Base-by-base conservation (phyloP, 2,113 vertebrate species). In the Odocoileus hemionus region DNA sequence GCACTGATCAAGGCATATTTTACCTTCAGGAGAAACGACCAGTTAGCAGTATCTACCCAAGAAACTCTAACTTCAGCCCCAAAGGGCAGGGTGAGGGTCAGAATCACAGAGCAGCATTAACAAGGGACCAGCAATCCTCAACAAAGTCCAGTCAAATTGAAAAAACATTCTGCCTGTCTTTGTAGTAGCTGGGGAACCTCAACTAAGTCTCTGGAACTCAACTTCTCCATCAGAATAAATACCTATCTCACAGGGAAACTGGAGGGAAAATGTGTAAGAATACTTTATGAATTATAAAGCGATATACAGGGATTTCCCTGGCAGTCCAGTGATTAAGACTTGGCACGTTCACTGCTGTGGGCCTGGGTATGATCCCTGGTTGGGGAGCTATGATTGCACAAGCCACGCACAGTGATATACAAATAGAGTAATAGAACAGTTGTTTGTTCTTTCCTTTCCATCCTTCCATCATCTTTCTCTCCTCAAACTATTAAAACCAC, bases 1-100 rank as follows among this genome's bases (percentile, higher is more conserved):
- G 99, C 99, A 95, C 99, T 99, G 98, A 99, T 99, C 91, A 99
- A 99, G 0, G 99, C 99, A n/a, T 99, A 99, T 97, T 99, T 99
- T 76, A 99, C 99, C 99, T 99, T 98, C 12, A 98, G 97, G 89
- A 50, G 78, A 98, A 98, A 96, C 8, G 96, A 45, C 76, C 84
- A 61, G 91, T 15, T 96, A 98, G 55, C 26, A 97, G 14, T n/a
- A 36, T 39, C 30, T 36, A 96, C 33, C 33, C 54, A 86, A 95
- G 28, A 97, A 96, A 96, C n/a, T 87, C 55, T 92, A 92, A 89
- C n/a, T 89, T 96, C 57, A 96, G 87, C 19, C 39, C 74, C 80
- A 89, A 97, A 95, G 50, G 15, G 86, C 36, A 95, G 33, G 19
- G 58, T 80, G 82, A 28, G 30, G 23, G 39, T 96, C 43, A 95